A percentile compares a stretch with the other conserved stretches of the same genome.
Conservation (phyloP, 1,140 invertebrate species). For the Mizuhopecten yessoensis region DNA sequence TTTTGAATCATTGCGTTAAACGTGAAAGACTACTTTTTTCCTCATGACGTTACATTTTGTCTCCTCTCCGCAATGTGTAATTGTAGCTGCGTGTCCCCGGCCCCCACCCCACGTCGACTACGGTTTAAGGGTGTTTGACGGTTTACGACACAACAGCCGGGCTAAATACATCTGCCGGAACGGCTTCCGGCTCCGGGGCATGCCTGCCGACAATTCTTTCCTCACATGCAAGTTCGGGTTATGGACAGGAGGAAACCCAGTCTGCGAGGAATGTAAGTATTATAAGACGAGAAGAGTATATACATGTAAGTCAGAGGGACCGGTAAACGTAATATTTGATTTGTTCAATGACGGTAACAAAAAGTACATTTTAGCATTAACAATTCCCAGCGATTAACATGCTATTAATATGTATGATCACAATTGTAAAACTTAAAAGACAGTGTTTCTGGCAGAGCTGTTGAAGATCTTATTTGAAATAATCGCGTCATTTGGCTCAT, state of each 20-base stretch:
- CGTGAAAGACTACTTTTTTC: background rate
- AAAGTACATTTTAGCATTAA: no score
- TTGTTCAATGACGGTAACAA: no score
- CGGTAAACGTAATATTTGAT: no score
- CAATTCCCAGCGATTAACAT: no score
- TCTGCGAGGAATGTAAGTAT: constrained; percentile 76
- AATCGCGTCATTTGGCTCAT: no score
- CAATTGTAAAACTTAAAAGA: no score
- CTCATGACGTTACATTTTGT: background rate
- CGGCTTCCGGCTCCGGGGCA: constrained; percentile 91
- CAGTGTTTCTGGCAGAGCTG: no score
- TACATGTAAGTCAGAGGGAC: no score
- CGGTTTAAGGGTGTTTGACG: constrained; percentile 97
- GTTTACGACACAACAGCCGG: constrained; percentile 96
- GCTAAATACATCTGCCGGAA: constrained; percentile 96
- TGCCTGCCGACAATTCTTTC: constrained; percentile 61
- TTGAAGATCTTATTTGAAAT: no score
- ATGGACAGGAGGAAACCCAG: constrained; percentile 70
- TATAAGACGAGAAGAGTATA: background rate
- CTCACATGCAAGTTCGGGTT: constrained; percentile 73
- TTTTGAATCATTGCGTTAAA: no score
- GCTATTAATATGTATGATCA: no score
- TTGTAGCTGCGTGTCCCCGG: constrained; percentile 91
- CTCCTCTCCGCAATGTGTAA: background rate
- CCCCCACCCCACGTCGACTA: constrained; percentile 94